Base-by-base conservation (phyloP, 2,797 vertebrate species). In the Tragelaphus oryx region DNA sequence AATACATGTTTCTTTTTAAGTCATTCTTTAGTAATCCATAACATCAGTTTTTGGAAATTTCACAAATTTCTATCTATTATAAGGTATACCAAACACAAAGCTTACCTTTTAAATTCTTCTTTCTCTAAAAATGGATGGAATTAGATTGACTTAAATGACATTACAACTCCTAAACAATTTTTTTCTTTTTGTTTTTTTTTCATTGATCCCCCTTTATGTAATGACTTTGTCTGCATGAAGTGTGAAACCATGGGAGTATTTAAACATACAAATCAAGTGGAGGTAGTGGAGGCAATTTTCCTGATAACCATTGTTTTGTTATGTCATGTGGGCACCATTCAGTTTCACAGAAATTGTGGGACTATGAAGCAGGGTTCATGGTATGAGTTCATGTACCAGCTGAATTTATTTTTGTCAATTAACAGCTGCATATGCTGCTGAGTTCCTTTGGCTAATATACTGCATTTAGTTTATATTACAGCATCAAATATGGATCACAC, bases 391-490 rank as follows among this genome's bases (percentile, higher is more conserved):
- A 85, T 50, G 13, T 86, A 86, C 46, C 48, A 93, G 75, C 26
- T 93, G 54, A 91, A 96, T 96, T 96, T 95, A 95, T 96, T 94
- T 97, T 94, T 94, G 74, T 89, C 79, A 82, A 33, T 94, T 95
- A 96, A 78, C 86, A 97, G 91, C 90, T 95, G 59, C 86, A 89
- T 74, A 91, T 57, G 48, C 88, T 93, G 91, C 59, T 95, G 86
- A 94, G 95, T 65, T 88, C 50, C 44, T 94, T 89, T n/a, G 44
- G 46, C 78, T 93, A 81, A 92, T 92, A 89, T 52, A 33, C 20
- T 46, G 18, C 28, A 84, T 84, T 95, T 71, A 16, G n/a, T 95
- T 89, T 26, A 80, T 54, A 84, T 89, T 94, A 59, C 1, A 62
- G 37, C 55, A 92, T 93, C 12, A 33, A 76, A 20, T 87, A 37